Percentiles rank a stretch among this genome's conserved stretches.
Evolutionary conservation across 1,140 invertebrate genomes (phyloP).

Genomic region (Philotrypesis tridentata): DNA sequence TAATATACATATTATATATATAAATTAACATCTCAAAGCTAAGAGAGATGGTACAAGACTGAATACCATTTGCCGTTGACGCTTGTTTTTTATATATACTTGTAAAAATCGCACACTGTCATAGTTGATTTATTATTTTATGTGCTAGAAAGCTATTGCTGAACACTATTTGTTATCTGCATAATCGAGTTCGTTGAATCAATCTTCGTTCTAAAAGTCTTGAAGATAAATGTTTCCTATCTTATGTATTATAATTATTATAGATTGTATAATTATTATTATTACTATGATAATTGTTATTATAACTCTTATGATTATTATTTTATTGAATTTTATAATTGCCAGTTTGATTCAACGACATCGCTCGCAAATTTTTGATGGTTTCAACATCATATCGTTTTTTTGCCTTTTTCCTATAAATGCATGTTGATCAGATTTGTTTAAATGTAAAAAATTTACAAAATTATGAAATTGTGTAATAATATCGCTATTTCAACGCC

Average conservation of each 20-base stretch:
- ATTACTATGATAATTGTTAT: constrained; percentile 10
- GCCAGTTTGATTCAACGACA: constrained; percentile 32
- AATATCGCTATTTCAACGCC: constrained; percentile 24
- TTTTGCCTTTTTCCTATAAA: neutral
- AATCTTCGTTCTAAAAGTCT: constrained; percentile 28
- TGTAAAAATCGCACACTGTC: constrained; percentile 19
- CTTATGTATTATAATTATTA: constrained; percentile 24
- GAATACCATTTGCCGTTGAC: constrained; percentile 31
- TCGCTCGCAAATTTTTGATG: neutral
- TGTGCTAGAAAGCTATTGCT: constrained; percentile 34
- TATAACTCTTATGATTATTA: constrained; percentile 8
- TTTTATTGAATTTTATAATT: constrained; percentile 26
- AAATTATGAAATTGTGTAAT: constrained; percentile 43
- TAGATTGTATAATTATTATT: neutral
- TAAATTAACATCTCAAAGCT: constrained; percentile 44
- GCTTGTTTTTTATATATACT: constrained; percentile 3
- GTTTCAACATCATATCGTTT: constrained; percentile 20
- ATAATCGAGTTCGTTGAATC: constrained; percentile 34
- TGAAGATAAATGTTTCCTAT: neutral
- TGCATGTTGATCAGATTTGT: neutral
- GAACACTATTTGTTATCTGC: constrained; percentile 30
- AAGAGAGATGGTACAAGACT: constrained; percentile 49
- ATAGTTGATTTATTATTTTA: constrained; percentile 14
- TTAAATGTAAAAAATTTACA: constrained; percentile 47
- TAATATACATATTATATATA: constrained; percentile 7